phyloP scores from a whole-genome alignment of 2,888 invertebrate genomes.

The Podabrus alpinus region DNA sequence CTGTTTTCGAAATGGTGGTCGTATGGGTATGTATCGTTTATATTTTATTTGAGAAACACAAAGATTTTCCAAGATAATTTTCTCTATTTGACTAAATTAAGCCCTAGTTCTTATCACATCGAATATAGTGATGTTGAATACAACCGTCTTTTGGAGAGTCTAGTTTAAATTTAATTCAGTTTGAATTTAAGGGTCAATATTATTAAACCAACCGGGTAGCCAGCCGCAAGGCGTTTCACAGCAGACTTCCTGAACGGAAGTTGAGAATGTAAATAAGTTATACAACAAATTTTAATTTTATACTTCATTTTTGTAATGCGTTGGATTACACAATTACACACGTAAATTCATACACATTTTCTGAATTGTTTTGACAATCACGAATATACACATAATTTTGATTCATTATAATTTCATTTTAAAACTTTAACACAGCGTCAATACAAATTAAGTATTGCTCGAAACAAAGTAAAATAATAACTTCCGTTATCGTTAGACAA shows the following conservation, averaged over 20 bases:
- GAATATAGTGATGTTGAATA: background rate
- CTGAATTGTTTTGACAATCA: constrained; percentile 1
- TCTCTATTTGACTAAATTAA: too few species aligned
- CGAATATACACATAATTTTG: background rate
- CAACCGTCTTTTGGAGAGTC: background rate
- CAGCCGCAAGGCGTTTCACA: background rate
- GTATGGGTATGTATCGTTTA: too few species aligned
- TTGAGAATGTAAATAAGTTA: background rate
- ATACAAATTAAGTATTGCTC: background rate
- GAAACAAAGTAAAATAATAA: background rate
- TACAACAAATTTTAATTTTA: background rate
- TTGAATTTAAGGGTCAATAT: background rate
- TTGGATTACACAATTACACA: constrained; percentile 1
- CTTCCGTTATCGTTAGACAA: background rate
- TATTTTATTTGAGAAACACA: too few species aligned
- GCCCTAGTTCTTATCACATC: too few species aligned
- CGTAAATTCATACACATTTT: background rate
- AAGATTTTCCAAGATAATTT: too few species aligned
- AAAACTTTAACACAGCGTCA: constrained; percentile 4
- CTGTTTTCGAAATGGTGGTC: too few species aligned
- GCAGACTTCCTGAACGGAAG: background rate
- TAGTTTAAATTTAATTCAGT: background rate
- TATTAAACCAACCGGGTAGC: background rate
- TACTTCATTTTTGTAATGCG: constrained; percentile 2
- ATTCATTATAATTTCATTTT: background rate